phyloP scores from a whole-genome alignment of 2,113 vertebrate genomes.

The Oncorhynchus gorbuscha region DNA sequence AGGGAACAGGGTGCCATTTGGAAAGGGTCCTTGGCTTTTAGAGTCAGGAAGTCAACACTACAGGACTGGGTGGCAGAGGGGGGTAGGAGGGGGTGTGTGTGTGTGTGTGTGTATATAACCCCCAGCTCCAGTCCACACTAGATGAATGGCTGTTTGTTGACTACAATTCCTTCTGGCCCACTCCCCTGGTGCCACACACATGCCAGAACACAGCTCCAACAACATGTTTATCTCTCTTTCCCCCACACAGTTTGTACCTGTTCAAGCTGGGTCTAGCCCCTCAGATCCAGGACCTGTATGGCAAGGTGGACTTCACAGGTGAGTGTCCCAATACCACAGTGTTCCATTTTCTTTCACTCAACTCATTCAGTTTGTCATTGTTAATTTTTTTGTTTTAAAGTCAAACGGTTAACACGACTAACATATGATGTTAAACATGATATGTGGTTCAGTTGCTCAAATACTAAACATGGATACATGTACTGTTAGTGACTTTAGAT shows the following conservation, averaged over 20 bases:
- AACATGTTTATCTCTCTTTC: constrained; percentile 21
- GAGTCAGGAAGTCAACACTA: constrained; percentile 36
- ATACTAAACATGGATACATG: too few relatives aligned
- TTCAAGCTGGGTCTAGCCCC: constrained; percentile 96
- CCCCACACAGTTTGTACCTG: constrained; percentile 84
- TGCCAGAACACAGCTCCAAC: constrained; percentile 2
- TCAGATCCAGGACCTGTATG: constrained; percentile 97
- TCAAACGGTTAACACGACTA: too few relatives aligned
- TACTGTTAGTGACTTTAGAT: neutral
- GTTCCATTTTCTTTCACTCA: too few relatives aligned
- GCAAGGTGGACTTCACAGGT: constrained; percentile 98
- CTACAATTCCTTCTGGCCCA: neutral
- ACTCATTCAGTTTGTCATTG: too few relatives aligned
- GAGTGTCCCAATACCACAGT: constrained; percentile 43
- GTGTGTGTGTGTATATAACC: neutral
- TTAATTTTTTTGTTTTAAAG: too few relatives aligned
- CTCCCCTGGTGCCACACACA: constrained; percentile 3
- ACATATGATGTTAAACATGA: too few relatives aligned
- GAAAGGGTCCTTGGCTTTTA: neutral
- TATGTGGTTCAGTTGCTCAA: neutral
- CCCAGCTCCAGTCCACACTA: neutral
- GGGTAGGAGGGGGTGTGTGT: neutral
- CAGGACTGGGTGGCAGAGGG: neutral
- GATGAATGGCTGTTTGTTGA: neutral
- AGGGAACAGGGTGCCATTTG: too few relatives aligned